Conservation (phyloP, 2,113 vertebrate species). For the Spilogale gracilis region DNA sequence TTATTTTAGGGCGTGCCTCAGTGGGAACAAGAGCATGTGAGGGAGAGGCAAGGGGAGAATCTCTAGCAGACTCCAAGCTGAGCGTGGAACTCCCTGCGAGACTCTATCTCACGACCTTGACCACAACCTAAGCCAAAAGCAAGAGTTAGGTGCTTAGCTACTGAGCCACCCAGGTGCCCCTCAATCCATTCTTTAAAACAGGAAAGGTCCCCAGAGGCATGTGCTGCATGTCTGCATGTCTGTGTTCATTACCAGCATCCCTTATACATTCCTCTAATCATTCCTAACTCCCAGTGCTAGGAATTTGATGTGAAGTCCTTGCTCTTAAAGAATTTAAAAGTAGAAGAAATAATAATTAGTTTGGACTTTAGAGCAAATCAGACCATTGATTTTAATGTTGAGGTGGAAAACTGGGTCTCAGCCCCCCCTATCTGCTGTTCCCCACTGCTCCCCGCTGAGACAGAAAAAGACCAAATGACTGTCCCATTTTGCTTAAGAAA, state of each 20-base stretch:
- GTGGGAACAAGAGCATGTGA: not conserved
- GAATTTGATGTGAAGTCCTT: not conserved
- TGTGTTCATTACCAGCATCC: not conserved
- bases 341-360: not conserved
- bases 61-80: not conserved
- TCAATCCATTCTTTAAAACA: not conserved
- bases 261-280: not conserved
- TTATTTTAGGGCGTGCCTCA: not conserved
- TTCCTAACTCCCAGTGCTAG: not conserved
- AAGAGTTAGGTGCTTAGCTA: not conserved
- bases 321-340: not conserved
- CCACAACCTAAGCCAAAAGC: not conserved
- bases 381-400: not conserved
- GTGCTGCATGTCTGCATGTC: not conserved
- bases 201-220: not conserved
- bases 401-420: too few species aligned
- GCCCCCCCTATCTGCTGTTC: too few species aligned
- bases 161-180: not conserved
- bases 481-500: too few species aligned
- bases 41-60: not conserved
- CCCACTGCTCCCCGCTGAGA: too few species aligned
- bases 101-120: not conserved
- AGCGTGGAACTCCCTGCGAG: not conserved
- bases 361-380: not conserved
- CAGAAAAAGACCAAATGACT: too few species aligned